Evolutionary conservation across 2,888 invertebrate species (phyloP).

Genomic region (Cyclophora punctaria): DNA sequence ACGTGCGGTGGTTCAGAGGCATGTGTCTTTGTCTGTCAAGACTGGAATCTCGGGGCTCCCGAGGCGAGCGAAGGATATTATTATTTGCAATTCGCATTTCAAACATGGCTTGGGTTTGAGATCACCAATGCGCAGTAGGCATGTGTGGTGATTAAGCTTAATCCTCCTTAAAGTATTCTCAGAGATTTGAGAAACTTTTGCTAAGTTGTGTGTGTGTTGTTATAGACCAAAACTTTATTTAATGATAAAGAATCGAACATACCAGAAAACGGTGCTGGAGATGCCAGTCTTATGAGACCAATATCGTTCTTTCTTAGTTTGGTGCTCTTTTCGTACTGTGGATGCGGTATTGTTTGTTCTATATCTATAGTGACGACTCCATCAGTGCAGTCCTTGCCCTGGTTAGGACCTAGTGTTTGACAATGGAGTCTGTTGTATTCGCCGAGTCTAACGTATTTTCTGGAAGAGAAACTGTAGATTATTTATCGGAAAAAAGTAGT

Average conservation of each 20-base stretch:
- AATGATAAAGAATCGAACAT: neutral
- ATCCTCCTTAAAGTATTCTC: too few relatives aligned
- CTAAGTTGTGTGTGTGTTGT: neutral
- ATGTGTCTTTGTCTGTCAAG: too few relatives aligned
- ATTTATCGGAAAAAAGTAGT: too few relatives aligned
- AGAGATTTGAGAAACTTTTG: neutral
- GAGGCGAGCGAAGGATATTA: too few relatives aligned
- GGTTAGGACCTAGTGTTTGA: conserved; percentile 27
- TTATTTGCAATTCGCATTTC: too few relatives aligned
- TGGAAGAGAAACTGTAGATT: conserved; percentile 8
- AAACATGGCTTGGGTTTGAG: too few relatives aligned
- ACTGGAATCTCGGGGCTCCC: too few relatives aligned
- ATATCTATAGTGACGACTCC: conserved; percentile 46
- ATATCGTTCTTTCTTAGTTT: conserved; percentile 49
- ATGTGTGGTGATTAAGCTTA: too few relatives aligned
- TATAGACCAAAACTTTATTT: neutral
- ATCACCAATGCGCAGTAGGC: too few relatives aligned
- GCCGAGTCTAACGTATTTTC: conserved; percentile 47
- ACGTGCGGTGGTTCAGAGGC: too few relatives aligned
- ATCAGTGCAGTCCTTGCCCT: conserved; percentile 51
- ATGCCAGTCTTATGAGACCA: conserved; percentile 54
- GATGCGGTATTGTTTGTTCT: conserved; percentile 50
- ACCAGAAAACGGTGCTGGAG: conserved; percentile 56
- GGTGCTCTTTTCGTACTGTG: conserved; percentile 38
- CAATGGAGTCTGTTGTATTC: conserved; percentile 68